phyloP scores from a whole-genome alignment of 2,797 vertebrate genomes.

The Nasua narica region DNA sequence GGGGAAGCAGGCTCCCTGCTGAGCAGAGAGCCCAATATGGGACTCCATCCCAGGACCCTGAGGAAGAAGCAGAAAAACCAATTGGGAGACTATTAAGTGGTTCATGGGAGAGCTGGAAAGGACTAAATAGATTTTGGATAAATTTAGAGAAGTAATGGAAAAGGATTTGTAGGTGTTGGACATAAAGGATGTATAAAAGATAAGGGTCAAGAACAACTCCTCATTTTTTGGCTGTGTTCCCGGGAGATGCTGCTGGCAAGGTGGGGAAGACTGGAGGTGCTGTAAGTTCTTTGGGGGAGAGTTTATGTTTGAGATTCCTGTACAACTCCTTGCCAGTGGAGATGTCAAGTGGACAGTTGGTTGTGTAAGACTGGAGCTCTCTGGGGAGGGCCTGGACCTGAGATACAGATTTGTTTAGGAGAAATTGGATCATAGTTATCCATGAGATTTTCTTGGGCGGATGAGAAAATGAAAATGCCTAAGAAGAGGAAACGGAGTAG shows the following conservation, averaged over 20 bases:
- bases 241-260: neutral
- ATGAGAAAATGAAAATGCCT: neutral
- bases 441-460: neutral
- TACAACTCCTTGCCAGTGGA: neutral
- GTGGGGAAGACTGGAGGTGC: neutral
- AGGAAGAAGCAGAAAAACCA: neutral
- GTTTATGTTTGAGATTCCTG: neutral
- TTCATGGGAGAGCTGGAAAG: neutral
- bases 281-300: neutral
- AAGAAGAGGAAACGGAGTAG: neutral
- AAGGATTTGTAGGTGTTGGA: neutral
- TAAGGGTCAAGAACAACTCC: neutral
- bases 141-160: neutral
- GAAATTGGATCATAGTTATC: neutral
- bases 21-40: too few relatives aligned
- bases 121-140: neutral
- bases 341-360: neutral
- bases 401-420: neutral
- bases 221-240: neutral
- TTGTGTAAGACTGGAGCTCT: neutral
- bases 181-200: neutral
- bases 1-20: too few relatives aligned
- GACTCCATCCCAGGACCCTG: too few relatives aligned
- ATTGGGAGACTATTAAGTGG: neutral
- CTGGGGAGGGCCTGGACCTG: neutral